Conservation (phyloP, 2,113 vertebrate species). For the Reinhardtius hippoglossoides region DNA sequence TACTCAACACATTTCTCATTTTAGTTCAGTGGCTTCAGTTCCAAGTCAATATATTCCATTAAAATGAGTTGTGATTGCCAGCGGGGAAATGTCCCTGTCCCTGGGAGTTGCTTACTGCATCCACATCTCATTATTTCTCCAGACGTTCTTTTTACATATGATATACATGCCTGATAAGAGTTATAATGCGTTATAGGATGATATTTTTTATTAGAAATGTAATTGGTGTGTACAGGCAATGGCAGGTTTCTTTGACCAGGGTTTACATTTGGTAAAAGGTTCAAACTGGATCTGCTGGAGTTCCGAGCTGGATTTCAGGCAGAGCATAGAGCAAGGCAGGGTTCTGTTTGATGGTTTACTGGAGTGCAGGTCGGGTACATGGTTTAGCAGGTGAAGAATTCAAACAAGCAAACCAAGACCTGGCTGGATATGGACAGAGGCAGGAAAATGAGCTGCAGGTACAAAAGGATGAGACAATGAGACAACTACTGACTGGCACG, state of each 20-base stretch:
- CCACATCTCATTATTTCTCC: slow-evolving; percentile 26
- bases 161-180: neutral
- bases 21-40: slow-evolving; percentile 1
- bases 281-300: neutral
- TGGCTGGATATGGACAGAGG: neutral
- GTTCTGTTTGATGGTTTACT: neutral
- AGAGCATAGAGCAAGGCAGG: neutral
- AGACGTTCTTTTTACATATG: slow-evolving; percentile 10
- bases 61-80: slow-evolving; percentile 39
- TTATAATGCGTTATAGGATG: neutral
- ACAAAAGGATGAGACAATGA: too few relatives aligned
- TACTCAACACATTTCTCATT: slow-evolving; percentile 34
- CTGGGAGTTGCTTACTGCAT: slow-evolving; percentile 14
- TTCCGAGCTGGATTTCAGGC: neutral
- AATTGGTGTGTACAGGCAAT: neutral
- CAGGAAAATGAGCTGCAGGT: too few relatives aligned
- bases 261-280: neutral
- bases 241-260: neutral
- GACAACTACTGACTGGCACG: too few relatives aligned
- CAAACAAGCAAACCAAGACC: neutral
- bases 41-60: slow-evolving; percentile 33
- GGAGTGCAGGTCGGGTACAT: neutral
- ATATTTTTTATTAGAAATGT: neutral
- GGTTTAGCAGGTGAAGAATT: neutral
- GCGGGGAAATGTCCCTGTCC: slow-evolving; percentile 15